Evolutionary conservation across 2,888 invertebrate genomes (phyloP).

Genomic region (Charanyca ferruginea): DNA sequence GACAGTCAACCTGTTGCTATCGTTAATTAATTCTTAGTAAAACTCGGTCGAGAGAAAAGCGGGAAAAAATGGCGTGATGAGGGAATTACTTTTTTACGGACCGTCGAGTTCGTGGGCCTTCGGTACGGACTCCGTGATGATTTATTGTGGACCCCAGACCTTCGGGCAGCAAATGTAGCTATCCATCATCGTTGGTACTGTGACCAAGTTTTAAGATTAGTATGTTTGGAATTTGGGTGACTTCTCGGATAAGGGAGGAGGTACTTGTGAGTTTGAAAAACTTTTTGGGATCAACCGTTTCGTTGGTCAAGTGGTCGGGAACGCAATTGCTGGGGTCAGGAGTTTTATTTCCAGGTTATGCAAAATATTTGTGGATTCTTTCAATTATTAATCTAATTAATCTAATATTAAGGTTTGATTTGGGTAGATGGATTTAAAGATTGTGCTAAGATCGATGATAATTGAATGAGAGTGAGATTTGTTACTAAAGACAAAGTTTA

Average conservation of each 20-base stretch:
- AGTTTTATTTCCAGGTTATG: not conserved
- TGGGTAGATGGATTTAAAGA: too few species aligned
- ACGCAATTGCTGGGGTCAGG: not conserved
- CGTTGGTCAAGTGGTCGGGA: not conserved
- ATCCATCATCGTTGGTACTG: slow-evolving; percentile 78
- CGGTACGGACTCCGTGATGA: slow-evolving; percentile 70
- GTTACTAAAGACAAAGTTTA: too few species aligned
- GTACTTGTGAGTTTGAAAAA: not conserved
- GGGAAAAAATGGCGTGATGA: slow-evolving; percentile 66
- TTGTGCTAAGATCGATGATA: too few species aligned
- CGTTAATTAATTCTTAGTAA: slow-evolving; percentile 71
- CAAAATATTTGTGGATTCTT: too few species aligned
- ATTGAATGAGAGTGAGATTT: too few species aligned
- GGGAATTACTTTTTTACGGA: slow-evolving; percentile 78
- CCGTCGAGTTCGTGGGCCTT: slow-evolving; percentile 59
- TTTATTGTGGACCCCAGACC: slow-evolving; percentile 78
- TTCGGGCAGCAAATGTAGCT: slow-evolving; percentile 69
- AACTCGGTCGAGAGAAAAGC: slow-evolving; percentile 61
- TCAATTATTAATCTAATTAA: too few species aligned
- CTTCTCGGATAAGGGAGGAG: not conserved
- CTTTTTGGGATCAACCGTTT: not conserved
- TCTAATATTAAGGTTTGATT: too few species aligned
- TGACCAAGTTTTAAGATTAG: slow-evolving; percentile 59
- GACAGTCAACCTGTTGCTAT: slow-evolving; percentile 68
- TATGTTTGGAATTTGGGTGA: slow-evolving; percentile 11